Evolutionary conservation across 2,888 invertebrate species (phyloP).

Genomic region (Kuschelorhynchus macadamiae): DNA sequence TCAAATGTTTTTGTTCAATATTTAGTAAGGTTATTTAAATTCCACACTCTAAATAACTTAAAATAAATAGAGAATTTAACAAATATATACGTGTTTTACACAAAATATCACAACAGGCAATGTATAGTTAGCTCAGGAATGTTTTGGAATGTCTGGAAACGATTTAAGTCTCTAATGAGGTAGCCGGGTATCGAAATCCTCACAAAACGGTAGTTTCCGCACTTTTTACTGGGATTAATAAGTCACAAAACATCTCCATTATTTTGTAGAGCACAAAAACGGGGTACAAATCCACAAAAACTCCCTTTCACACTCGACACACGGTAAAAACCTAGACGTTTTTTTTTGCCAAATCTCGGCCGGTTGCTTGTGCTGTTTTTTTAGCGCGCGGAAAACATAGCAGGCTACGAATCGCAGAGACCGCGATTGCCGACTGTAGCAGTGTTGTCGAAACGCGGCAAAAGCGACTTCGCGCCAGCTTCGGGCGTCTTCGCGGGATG

Average conservation of each 20-base stretch:
- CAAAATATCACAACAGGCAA: neutral
- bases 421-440: slow-evolving; percentile 50
- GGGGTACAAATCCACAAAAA: slow-evolving; percentile 32
- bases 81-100: neutral
- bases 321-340: slow-evolving; percentile 26
- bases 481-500: slow-evolving; percentile 54
- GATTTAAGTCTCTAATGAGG: neutral
- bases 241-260: slow-evolving; percentile 33
- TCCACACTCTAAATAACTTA: slow-evolving; percentile 1
- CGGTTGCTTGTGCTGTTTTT: slow-evolving; percentile 52
- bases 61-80: neutral
- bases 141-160: neutral
- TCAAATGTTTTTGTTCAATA: slow-evolving; percentile 8
- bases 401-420: slow-evolving; percentile 52
- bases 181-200: slow-evolving; percentile 6
- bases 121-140: neutral
- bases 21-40: neutral
- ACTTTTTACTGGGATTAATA: slow-evolving; percentile 25
- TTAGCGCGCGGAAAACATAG: slow-evolving; percentile 54
- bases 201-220: slow-evolving; percentile 22
- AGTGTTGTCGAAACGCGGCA: slow-evolving; percentile 54
- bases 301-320: slow-evolving; percentile 32
- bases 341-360: slow-evolving; percentile 33
- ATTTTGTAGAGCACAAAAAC: slow-evolving; percentile 29
- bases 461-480: slow-evolving; percentile 52